These are phyloP conservation scores for Novumbra hubbsi DNA, from an alignment of 2,797 vertebrate species.

Conservation along the genomic window DNA sequence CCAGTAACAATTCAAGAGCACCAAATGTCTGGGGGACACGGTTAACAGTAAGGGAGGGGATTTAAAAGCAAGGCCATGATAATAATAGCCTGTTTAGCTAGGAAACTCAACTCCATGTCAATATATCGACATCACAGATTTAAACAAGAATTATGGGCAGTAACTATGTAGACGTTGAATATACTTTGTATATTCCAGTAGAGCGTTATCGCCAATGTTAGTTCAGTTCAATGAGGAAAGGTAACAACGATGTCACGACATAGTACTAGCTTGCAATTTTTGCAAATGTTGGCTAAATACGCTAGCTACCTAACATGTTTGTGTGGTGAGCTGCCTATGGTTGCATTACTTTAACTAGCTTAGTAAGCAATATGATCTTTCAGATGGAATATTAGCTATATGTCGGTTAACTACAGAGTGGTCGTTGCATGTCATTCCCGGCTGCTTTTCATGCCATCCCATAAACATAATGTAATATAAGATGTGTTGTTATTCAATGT, in stretches of 20 bases:
- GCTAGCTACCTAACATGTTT: too few species aligned
- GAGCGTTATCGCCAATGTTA: neutral
- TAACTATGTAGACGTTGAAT: too few species aligned
- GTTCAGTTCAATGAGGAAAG: neutral
- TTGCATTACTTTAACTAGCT: too few species aligned
- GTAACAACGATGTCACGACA: neutral
- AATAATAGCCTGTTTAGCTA: neutral
- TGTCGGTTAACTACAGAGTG: neutral
- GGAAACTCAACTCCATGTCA: too few species aligned
- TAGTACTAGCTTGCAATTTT: neutral
- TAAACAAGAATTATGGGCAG: too few species aligned
- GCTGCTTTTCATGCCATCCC: neutral
- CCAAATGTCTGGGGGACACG: slow-evolving; percentile 3
- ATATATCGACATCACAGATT: too few species aligned
- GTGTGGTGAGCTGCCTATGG: neutral
- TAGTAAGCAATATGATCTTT: too few species aligned
- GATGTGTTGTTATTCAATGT: neutral
- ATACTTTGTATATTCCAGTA: neutral
- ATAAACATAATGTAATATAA: neutral
- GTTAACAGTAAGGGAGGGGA: slow-evolving; percentile 4
- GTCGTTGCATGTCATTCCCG: neutral
- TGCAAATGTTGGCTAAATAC: neutral
- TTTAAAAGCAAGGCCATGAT: neutral
- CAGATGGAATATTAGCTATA: too few species aligned
- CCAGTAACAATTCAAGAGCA: slow-evolving; percentile 8